Evolutionary conservation across 2,113 vertebrate species (phyloP).

Genomic region (Mesoclemmys tuberculata): DNA sequence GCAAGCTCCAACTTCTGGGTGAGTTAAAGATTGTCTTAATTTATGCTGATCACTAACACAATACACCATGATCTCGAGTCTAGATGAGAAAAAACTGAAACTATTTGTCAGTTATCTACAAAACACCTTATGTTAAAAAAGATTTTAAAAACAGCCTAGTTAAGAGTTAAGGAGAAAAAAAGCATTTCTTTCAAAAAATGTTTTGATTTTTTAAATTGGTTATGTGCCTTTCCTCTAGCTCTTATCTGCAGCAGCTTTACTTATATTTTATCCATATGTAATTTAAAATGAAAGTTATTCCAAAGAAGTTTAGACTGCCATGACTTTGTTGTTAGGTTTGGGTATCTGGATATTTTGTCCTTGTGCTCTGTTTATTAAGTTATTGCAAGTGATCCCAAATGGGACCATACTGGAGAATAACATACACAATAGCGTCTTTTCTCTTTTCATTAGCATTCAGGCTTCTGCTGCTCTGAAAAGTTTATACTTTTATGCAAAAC

Average conservation of each 20-base stretch:
- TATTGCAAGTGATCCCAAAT: background rate
- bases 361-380: background rate
- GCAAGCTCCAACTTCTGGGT: background rate
- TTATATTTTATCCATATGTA: background rate
- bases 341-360: background rate
- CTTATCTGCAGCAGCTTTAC: background rate
- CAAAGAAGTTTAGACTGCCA: background rate
- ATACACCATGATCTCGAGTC: slow-evolving; percentile 6
- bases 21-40: background rate
- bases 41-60: background rate
- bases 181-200: background rate
- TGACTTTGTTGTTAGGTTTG: background rate
- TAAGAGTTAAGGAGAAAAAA: background rate
- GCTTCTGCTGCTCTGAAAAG: background rate
- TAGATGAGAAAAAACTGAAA: background rate
- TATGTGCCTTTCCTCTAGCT: background rate
- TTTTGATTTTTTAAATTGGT: slow-evolving; percentile 19
- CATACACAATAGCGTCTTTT: background rate
- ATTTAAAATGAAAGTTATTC: background rate
- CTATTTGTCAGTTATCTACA: background rate
- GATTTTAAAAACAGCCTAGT: background rate
- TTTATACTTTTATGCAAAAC: background rate
- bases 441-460: background rate
- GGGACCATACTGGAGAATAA: background rate
- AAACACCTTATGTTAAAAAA: background rate